Evolutionary conservation across 2,797 vertebrate genomes (phyloP), one percentile per base, ranked within the genome.

Genomic region (Aeoliscus strigatus): DNA sequence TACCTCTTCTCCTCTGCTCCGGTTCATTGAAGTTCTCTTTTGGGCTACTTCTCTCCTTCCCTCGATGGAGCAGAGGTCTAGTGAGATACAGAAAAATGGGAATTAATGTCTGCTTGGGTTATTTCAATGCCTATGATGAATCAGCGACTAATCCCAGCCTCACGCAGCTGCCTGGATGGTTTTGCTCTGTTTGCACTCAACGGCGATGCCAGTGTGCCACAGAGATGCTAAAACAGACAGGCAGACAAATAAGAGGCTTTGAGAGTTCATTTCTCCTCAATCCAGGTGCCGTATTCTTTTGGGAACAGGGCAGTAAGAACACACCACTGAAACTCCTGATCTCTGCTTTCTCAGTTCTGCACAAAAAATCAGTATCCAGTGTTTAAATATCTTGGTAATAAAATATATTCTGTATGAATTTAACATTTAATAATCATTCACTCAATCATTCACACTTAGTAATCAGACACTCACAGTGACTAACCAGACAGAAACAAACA

Each of bases 71-170:
- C 39, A 54, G 51, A 53, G 68, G 68, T 54, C 65, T 74, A 27
- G 59, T 37, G 42, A 60, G 56, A 66, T 58, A 63, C 57, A 51
- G 51, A 34, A 23, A 24, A 58, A 38, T 23, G 37, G 52, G 75
- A 79, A 83, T 83, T 83, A 84, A 64, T 49, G 65, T 74, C 40
- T 79, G 24, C 51, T 66, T 66, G 72, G 54, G 65, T 76, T 65
- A 66, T 78, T 74, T 76, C 66, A 60, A 59, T 66, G 69, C 73
- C 73, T 79, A 45, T 21, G 43, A 64, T 71, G 77, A 79, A 79
- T 76, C 58, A 12, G 39, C 47, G 62, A 43, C 49, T 81, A 80
- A 83, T 86, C 70, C 71, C 23, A 36, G 66, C 47, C 65, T 67
- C 54, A 21, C 6, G 18, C 18, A 36, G 46, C 64, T 71, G 72